These are phyloP conservation scores for Cyclina sinensis DNA, from an alignment of 1,140 invertebrate genomes.

Conservation along the genomic window DNA sequence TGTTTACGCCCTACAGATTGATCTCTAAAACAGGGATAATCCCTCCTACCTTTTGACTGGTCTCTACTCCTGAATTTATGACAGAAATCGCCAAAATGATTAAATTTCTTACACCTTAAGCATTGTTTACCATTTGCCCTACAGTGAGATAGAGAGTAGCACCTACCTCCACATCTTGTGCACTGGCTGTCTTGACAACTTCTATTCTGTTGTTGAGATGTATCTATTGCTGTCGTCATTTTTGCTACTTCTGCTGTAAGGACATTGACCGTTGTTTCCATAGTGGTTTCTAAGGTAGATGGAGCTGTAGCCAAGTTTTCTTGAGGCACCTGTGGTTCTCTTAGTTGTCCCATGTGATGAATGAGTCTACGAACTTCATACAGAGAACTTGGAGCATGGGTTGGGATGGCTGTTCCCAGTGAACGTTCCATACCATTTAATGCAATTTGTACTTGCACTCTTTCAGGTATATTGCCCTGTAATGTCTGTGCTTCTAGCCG, in stretches of 20 bases:
- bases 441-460: slow-evolving; percentile 7
- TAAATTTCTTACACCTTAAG: background rate
- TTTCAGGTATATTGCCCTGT: background rate
- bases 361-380: background rate
- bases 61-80: too few species aligned
- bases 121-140: background rate
- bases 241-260: background rate
- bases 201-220: background rate
- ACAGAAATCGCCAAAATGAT: background rate
- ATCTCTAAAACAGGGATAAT: background rate
- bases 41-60: background rate
- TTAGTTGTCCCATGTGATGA: background rate
- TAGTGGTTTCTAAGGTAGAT: background rate
- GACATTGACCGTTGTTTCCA: background rate
- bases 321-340: background rate
- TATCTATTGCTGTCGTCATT: background rate
- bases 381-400: slow-evolving; percentile 7
- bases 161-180: slow-evolving; percentile 33
- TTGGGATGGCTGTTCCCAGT: slow-evolving; percentile 1
- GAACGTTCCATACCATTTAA: slow-evolving; percentile 7
- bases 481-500: background rate
- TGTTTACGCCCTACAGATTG: background rate
- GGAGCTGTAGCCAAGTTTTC: too few species aligned
- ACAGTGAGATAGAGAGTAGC: background rate
- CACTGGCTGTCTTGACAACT: too few species aligned